phyloP scores from a whole-genome alignment of 2,797 vertebrate genomes.

The Danio jaintianensis region DNA sequence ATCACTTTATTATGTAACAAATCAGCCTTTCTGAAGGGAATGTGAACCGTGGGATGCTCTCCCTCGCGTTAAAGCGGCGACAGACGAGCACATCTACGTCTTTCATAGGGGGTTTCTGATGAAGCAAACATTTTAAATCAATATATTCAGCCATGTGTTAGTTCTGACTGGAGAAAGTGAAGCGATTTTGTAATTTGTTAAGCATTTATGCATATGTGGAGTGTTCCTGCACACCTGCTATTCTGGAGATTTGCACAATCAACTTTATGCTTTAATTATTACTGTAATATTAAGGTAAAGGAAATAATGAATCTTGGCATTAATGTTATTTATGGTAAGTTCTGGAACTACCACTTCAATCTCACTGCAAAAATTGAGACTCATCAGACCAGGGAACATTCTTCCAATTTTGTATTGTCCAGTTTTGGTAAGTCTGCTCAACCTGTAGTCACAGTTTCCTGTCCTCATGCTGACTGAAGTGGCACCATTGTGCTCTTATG shows the following conservation, averaged over 20 bases:
- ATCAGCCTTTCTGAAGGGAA: slow-evolving; percentile 44
- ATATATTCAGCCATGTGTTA: not conserved
- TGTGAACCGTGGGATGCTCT: slow-evolving; percentile 16
- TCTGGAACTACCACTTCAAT: no score
- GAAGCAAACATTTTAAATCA: not conserved
- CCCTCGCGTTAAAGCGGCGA: slow-evolving; percentile 14
- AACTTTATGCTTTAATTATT: not conserved
- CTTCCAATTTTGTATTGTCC: no score
- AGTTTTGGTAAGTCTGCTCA: no score
- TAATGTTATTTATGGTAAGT: no score
- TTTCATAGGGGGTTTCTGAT: slow-evolving; percentile 20
- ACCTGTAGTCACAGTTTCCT: no score
- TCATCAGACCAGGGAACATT: no score
- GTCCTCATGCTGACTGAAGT: no score
- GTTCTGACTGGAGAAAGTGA: not conserved
- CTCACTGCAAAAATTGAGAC: no score
- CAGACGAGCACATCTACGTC: slow-evolving; percentile 11
- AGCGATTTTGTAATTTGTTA: not conserved
- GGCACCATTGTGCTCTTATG: no score
- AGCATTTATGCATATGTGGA: not conserved
- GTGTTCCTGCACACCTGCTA: not conserved
- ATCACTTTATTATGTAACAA: slow-evolving; percentile 50
- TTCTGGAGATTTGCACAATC: not conserved
- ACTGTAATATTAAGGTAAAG: not conserved
- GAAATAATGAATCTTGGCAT: no score